A percentile compares a stretch with the other conserved stretches of the same genome.
phyloP scores from a whole-genome alignment of 2,113 vertebrate genomes.

The Coreoperca whiteheadi region DNA sequence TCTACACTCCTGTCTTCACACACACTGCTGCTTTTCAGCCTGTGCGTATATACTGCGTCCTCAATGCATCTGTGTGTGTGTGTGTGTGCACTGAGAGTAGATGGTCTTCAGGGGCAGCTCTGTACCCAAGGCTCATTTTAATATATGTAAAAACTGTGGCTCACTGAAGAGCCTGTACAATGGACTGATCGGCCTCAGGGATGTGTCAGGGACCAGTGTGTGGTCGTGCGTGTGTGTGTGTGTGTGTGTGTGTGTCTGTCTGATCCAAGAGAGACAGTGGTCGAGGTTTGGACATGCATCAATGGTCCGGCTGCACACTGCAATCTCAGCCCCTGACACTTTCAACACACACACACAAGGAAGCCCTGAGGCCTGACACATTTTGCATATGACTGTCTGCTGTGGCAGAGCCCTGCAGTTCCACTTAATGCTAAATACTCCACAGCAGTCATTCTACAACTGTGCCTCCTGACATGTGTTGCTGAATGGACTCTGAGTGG shows the following conservation, averaged over 20 bases:
- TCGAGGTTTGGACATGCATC: slow-evolving; percentile 74
- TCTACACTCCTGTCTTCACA: slow-evolving; percentile 69
- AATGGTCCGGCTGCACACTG: slow-evolving; percentile 55
- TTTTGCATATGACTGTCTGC: slow-evolving; percentile 65
- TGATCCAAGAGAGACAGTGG: slow-evolving; percentile 64
- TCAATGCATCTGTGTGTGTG: slow-evolving; percentile 15
- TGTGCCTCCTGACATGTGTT: slow-evolving; percentile 16
- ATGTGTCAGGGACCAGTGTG: slow-evolving; percentile 71
- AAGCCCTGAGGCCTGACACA: slow-evolving; percentile 32
- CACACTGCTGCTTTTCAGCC: slow-evolving; percentile 45
- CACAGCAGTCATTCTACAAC: slow-evolving; percentile 23
- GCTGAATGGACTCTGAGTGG: not conserved
- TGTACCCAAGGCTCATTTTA: slow-evolving; percentile 79
- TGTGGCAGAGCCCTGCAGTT: slow-evolving; percentile 42
- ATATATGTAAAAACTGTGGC: slow-evolving; percentile 83
- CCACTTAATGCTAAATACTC: slow-evolving; percentile 17
- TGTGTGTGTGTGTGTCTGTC: slow-evolving; percentile 23
- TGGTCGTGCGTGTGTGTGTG: slow-evolving; percentile 15
- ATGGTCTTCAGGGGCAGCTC: slow-evolving; percentile 65
- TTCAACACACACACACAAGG: slow-evolving; percentile 26
- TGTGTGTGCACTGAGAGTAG: slow-evolving; percentile 51
- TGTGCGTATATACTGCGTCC: slow-evolving; percentile 43
- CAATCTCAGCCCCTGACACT: slow-evolving; percentile 58
- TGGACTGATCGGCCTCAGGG: slow-evolving; percentile 80
- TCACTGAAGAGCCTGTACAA: slow-evolving; percentile 78